These are phyloP conservation scores for Apamea crenata DNA, from an alignment of 2,888 invertebrate species.

Conservation along the genomic window DNA sequence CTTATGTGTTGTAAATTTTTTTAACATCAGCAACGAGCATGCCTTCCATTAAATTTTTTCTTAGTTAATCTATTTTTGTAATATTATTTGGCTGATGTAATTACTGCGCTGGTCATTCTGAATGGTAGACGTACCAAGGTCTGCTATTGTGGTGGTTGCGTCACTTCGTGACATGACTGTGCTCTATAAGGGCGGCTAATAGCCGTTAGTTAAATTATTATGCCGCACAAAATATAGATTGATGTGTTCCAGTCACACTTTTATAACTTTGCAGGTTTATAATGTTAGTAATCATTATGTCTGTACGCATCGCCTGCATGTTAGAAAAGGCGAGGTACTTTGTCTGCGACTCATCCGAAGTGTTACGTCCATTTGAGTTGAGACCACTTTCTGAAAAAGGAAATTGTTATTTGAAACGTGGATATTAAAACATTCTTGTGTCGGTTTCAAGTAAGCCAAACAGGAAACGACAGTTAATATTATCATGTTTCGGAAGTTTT, in stretches of 20 bases:
- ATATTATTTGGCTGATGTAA: conserved; percentile 68
- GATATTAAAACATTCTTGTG: conserved; percentile 24
- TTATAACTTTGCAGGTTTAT: conserved; percentile 41
- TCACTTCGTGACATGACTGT: conserved; percentile 74
- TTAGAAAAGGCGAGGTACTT: conserved; percentile 6
- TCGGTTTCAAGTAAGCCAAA: conserved; percentile 17
- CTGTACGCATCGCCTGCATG: neutral
- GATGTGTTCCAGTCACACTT: conserved; percentile 55
- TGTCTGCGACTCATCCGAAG: neutral
- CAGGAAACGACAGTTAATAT: conserved; percentile 12
- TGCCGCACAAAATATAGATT: conserved; percentile 59
- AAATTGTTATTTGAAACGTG: conserved; percentile 32
- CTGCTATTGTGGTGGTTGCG: conserved; percentile 78
- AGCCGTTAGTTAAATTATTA: conserved; percentile 78
- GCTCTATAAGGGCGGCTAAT: conserved; percentile 78
- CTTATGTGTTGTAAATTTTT: conserved; percentile 35
- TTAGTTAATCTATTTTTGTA: conserved; percentile 73
- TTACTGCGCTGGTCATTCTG: conserved; percentile 48
- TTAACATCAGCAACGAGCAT: conserved; percentile 34
- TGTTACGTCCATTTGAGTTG: neutral
- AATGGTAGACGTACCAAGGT: conserved; percentile 71
- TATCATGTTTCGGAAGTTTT: conserved; percentile 16
- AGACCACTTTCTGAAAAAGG: conserved; percentile 17
- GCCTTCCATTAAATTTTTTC: conserved; percentile 64
- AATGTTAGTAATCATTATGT: conserved; percentile 22